Conservation (phyloP, 2,888 invertebrate species). For the Drosophila rubida region DNA sequence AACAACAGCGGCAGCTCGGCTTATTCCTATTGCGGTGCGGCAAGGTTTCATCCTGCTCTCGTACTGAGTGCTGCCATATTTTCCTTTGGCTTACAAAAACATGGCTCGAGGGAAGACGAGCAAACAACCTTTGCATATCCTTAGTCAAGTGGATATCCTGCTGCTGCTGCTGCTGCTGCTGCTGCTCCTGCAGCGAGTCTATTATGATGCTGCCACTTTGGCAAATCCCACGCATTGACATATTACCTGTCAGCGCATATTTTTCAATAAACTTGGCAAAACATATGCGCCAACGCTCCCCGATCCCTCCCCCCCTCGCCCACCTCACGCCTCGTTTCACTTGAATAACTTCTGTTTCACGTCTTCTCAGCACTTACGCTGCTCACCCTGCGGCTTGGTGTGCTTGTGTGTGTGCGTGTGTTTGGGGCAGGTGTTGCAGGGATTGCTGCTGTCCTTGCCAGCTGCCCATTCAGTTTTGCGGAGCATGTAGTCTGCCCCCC, state of each 20-base stretch:
- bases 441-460: conserved; percentile 19
- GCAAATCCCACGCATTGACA: conserved; percentile 79
- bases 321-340: neutral
- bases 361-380: neutral
- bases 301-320: no score
- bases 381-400: conserved; percentile 15
- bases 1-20: no score
- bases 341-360: conserved; percentile 41
- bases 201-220: conserved; percentile 69
- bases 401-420: neutral
- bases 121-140: conserved; percentile 62
- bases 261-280: conserved; percentile 81
- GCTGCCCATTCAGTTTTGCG: conserved; percentile 23
- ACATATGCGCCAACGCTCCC: conserved; percentile 60
- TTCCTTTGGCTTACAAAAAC: conserved; percentile 63
- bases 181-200: conserved; percentile 47
- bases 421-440: conserved; percentile 27
- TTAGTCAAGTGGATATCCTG: conserved; percentile 15
- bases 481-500: conserved; percentile 22
- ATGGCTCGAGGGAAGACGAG: conserved; percentile 44
- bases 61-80: conserved; percentile 72
- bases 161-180: conserved; percentile 9
- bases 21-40: neutral
- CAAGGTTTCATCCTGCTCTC: conserved; percentile 24
- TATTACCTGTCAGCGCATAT: conserved; percentile 81